Percentiles rank a stretch among this genome's conserved stretches.
These are phyloP conservation scores for Nemoura dubitans DNA, from an alignment of 2,888 invertebrate species.

Conservation along the genomic window DNA sequence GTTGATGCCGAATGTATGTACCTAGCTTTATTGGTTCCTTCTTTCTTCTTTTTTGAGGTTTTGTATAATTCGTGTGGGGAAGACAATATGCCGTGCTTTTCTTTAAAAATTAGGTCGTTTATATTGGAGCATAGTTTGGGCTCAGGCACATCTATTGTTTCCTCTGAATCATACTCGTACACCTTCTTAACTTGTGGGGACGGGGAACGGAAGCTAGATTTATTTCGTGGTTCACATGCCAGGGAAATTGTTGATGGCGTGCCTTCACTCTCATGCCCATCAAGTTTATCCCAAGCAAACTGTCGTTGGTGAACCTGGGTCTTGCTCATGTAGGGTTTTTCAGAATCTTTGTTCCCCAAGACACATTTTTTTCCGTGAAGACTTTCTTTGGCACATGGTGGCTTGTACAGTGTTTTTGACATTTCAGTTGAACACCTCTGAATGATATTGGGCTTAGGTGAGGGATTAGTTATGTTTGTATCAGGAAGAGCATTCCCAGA, in stretches of 20 bases:
- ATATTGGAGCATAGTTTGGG: conserved; percentile 14
- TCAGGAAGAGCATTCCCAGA: neutral
- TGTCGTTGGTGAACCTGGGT: neutral
- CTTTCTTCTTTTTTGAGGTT: conserved; percentile 30
- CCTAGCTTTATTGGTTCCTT: conserved; percentile 40
- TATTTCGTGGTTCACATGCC: neutral
- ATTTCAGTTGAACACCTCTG: conserved; percentile 2
- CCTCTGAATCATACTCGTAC: neutral
- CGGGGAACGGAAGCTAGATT: neutral
- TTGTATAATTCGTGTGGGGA: conserved; percentile 31
- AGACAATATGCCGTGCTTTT: neutral
- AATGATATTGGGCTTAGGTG: neutral
- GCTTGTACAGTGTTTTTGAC: neutral
- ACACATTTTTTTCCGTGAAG: neutral
- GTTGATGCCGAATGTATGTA: conserved; percentile 40
- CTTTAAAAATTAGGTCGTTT: conserved; percentile 22
- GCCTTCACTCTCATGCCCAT: neutral
- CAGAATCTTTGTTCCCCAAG: neutral
- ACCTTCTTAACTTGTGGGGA: neutral
- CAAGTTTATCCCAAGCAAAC: neutral
- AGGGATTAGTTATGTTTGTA: neutral
- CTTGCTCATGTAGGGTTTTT: neutral
- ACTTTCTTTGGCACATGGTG: conserved; percentile 14
- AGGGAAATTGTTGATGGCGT: conserved; percentile 27
- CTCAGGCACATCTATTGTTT: neutral